phyloP scores from a whole-genome alignment of 2,888 invertebrate species.

The Drosophila flavopinicola region DNA sequence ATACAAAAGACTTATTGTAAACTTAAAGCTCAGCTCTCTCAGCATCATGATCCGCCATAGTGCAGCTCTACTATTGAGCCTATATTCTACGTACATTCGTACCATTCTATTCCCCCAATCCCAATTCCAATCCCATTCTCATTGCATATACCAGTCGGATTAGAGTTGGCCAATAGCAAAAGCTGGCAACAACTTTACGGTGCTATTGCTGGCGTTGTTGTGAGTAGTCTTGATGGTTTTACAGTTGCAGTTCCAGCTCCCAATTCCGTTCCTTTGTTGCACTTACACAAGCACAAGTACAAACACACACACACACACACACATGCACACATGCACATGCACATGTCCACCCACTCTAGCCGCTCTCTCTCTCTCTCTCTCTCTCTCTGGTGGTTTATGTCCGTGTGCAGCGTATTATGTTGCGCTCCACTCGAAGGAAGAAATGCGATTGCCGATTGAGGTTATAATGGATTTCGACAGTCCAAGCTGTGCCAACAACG shows the following conservation, averaged over 20 bases:
- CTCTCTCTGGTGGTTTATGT: constrained; percentile 47
- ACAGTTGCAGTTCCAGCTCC: constrained; percentile 37
- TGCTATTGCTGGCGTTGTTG: constrained; percentile 24
- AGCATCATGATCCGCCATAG: not conserved
- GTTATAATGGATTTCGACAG: constrained; percentile 82
- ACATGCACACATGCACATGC: not conserved
- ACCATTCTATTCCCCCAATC: constrained; percentile 19
- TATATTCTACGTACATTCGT: constrained; percentile 10
- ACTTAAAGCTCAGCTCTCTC: not conserved
- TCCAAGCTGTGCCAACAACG: constrained; percentile 63
- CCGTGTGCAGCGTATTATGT: constrained; percentile 54
- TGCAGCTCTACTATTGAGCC: not conserved
- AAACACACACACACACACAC: constrained; percentile 16
- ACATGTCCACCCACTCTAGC: constrained; percentile 16
- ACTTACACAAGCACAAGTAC: constrained; percentile 25
- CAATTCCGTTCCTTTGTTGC: constrained; percentile 35
- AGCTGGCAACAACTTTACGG: constrained; percentile 44
- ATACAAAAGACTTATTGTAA: no score
- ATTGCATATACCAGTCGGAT: constrained; percentile 30
- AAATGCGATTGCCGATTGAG: constrained; percentile 81
- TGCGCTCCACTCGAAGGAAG: constrained; percentile 78
- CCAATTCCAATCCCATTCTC: constrained; percentile 33
- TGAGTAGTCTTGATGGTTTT: constrained; percentile 49
- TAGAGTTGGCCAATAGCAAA: constrained; percentile 52
- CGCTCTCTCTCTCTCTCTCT: not conserved